Base-by-base conservation (phyloP, 2,888 invertebrate genomes). In the Spisula subtruncata region DNA sequence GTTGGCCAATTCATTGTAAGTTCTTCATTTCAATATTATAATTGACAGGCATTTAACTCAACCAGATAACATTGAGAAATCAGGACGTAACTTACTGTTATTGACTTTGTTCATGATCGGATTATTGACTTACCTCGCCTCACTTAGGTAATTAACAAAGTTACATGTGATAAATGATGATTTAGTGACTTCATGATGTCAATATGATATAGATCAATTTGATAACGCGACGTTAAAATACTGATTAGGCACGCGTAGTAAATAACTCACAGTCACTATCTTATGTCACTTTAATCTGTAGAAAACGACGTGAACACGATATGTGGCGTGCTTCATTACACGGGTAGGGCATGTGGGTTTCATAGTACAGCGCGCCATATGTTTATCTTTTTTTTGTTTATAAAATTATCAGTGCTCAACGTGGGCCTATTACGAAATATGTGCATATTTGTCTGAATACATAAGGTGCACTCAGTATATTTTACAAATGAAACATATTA, bases 31-130 rank as follows among this genome's bases (percentile, higher is more conserved):
- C 25, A 25, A 16, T 66, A n/a, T 66, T 10, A 66, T 66, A 66
- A 66, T 25, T 66, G 25, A 25, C 60, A 66, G n/a, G 25, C 60
- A 66, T 66, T 66, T 66, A 66, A 66, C 25, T 66, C 60, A 66
- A 4, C n/a, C 10, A 66, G 60, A 66, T 66, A 66, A 66, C 2
- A 25, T 66, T 25, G 12, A 25, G 8, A 66, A 66, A 66, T 66
- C 60, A n/a, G 60, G n/a, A 25, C 60, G 25, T 25, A 66, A n/a
- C n/a, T 66, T 25, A 66, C 60, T n/a, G 8, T 25, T 25, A 66
- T 25, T n/a, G 60, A 51, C 51, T 51, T 51, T 51, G 51, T 51
- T 25, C 60, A 66, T 25, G 60, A 66, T n/a, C 60, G n/a, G n/a
- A 10, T 20, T n/a, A 66, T 66, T 66, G 60, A 66, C 60, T 66